Percentiles rank a stretch among this genome's conserved stretches.
Conservation (phyloP, 1,140 invertebrate species). For the Caerostris extrusa region DNA sequence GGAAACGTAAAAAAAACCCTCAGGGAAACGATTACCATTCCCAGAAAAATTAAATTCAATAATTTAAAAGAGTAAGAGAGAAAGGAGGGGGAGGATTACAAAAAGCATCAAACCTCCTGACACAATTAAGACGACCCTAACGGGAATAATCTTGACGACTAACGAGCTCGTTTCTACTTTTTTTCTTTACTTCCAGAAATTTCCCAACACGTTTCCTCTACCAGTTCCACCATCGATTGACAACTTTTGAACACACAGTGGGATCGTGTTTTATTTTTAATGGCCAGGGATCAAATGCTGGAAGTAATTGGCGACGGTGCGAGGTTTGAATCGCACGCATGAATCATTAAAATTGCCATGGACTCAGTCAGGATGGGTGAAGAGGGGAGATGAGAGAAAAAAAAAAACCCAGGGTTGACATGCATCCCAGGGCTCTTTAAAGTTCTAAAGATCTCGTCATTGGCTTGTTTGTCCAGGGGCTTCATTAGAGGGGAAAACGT, state of each 20-base stretch:
- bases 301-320: slow-evolving; percentile 1
- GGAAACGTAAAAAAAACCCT: background rate
- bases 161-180: slow-evolving; percentile 5
- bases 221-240: background rate
- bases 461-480: background rate
- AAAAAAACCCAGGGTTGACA: background rate
- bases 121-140: slow-evolving; percentile 27
- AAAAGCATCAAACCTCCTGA: background rate
- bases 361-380: too few species aligned
- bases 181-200: background rate
- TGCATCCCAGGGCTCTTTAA: background rate
- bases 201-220: too few species aligned
- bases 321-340: background rate
- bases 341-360: slow-evolving; percentile 34
- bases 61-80: background rate
- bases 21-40: background rate
- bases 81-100: background rate
- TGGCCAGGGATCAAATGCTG: background rate
- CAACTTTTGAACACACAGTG: slow-evolving; percentile 26
- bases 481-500: slow-evolving; percentile 16
- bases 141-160: slow-evolving; percentile 13
- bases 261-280: slow-evolving; percentile 14
- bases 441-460: background rate
- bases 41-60: slow-evolving; percentile 14
- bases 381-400: too few species aligned